These are phyloP conservation scores for Eilema caniola DNA, from an alignment of 2,888 invertebrate species.

Conservation along the genomic window DNA sequence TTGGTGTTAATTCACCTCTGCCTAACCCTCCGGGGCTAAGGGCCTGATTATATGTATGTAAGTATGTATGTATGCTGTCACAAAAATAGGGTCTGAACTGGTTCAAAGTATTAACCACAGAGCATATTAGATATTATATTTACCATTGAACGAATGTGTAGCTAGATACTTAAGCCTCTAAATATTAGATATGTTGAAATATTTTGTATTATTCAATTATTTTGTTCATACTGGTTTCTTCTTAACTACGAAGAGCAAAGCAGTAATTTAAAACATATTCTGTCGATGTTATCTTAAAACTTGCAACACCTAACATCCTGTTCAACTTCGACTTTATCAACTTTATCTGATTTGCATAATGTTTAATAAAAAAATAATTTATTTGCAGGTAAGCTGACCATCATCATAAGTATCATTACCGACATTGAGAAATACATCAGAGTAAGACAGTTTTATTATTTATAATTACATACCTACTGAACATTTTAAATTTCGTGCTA, in stretches of 20 bases:
- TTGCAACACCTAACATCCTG: constrained; percentile 14
- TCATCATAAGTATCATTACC: constrained; percentile 18
- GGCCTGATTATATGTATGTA: no score
- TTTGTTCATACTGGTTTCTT: background rate
- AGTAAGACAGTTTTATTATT: constrained; percentile 40
- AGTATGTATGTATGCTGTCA: no score
- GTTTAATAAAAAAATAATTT: constrained; percentile 15
- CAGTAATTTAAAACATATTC: background rate
- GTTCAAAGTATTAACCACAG: background rate
- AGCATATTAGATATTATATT: background rate
- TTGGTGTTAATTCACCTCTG: no score
- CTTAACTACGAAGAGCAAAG: background rate
- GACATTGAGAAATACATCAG: constrained; percentile 12
- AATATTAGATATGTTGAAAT: background rate
- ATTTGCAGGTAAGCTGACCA: constrained; percentile 47
- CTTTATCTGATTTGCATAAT: constrained; percentile 13
- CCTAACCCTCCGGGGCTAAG: no score
- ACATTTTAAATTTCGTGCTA: background rate
- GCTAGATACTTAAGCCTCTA: background rate
- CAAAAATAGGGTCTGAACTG: no score
- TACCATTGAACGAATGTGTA: background rate
- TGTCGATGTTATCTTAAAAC: constrained; percentile 2
- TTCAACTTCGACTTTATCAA: constrained; percentile 1
- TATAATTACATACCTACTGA: background rate
- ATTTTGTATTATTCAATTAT: background rate